phyloP scores from a whole-genome alignment of 2,888 invertebrate species.

The Bellardia pandia region DNA sequence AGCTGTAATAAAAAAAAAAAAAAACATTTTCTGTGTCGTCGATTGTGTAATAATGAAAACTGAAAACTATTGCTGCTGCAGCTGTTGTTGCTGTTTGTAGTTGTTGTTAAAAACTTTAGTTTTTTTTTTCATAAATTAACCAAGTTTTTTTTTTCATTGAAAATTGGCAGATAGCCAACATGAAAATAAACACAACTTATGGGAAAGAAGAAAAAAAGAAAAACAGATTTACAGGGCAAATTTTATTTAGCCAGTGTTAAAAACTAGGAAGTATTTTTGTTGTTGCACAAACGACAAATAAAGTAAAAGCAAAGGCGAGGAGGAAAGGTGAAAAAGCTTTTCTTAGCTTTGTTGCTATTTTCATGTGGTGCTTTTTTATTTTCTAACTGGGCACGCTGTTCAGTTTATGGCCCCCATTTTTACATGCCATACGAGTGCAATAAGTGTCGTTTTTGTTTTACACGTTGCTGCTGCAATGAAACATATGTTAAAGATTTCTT shows the following conservation, averaged over 20 bases:
- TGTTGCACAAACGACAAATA: conserved; percentile 46
- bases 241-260: conserved; percentile 8
- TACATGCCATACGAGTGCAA: conserved; percentile 37
- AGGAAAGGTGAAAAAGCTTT: conserved; percentile 43
- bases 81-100: neutral
- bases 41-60: conserved; percentile 66
- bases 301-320: neutral
- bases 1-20: conserved; percentile 19
- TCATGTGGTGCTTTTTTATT: neutral
- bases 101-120: conserved; percentile 39
- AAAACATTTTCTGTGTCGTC: conserved; percentile 55
- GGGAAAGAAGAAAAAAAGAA: neutral
- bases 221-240: conserved; percentile 31
- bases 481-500: conserved; percentile 40
- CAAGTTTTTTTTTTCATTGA: conserved; percentile 43
- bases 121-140: conserved; percentile 53
- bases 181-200: conserved; percentile 12
- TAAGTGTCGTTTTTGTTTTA: neutral
- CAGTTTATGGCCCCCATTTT: conserved; percentile 50
- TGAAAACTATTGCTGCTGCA: conserved; percentile 51
- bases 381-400: conserved; percentile 11
- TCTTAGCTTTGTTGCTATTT: neutral
- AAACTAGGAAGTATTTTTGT: conserved; percentile 61
- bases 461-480: neutral
- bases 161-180: conserved; percentile 57